Evolutionary conservation across 2,888 invertebrate species (phyloP).

Genomic region (Meteorus colon): DNA sequence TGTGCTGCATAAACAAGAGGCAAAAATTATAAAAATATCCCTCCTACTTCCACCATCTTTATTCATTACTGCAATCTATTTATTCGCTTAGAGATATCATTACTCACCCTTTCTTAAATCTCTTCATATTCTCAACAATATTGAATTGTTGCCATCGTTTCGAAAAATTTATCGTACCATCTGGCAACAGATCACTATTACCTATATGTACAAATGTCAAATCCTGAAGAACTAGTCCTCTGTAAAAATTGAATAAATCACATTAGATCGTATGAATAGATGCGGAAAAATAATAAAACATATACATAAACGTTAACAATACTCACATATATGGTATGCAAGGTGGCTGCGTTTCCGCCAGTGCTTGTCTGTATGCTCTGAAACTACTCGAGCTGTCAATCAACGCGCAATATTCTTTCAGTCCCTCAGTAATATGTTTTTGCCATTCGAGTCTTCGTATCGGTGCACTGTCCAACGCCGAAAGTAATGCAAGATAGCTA

Average conservation of each 20-base stretch:
- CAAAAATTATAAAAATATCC: constrained; percentile 29
- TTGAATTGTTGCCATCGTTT: constrained; percentile 99
- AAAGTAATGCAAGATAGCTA: constrained; percentile 96
- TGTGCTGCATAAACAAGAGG: constrained; percentile 78
- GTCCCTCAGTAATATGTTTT: constrained; percentile 90
- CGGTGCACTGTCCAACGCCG: constrained; percentile 97
- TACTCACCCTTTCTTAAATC: constrained; percentile 95
- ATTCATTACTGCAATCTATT: neutral
- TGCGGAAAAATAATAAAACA: constrained; percentile 1
- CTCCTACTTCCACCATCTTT: neutral
- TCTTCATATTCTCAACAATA: constrained; percentile 97
- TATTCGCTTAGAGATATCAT: constrained; percentile 13
- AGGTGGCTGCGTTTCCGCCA: constrained; percentile 96
- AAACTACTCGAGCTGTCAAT: constrained; percentile 99
- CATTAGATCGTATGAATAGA: neutral
- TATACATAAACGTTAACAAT: neutral
- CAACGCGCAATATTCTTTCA: constrained; percentile 95
- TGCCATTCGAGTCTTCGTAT: constrained; percentile 94
- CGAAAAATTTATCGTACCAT: constrained; percentile 94
- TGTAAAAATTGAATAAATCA: constrained; percentile 72
- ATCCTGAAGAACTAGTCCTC: constrained; percentile 98
- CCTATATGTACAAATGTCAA: constrained; percentile 99
- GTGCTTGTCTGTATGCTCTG: constrained; percentile 94
- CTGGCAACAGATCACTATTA: constrained; percentile 91
- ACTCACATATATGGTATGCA: constrained; percentile 99